phyloP scores from a whole-genome alignment of 2,113 vertebrate species.

The Melanostigma gelatinosum region DNA sequence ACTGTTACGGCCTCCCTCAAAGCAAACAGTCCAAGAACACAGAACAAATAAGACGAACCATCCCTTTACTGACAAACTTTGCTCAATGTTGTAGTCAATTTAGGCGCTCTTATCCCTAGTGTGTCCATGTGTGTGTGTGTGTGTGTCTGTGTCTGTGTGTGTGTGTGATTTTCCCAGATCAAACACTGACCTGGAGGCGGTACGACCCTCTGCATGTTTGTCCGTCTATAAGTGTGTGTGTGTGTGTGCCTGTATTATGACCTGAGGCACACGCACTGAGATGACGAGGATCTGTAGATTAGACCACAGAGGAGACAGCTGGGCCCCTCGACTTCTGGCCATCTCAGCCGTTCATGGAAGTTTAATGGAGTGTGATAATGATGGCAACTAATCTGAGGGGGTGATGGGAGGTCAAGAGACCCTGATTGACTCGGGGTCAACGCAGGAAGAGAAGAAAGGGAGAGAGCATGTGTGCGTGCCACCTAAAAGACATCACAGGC shows the following conservation, averaged over 20 bases:
- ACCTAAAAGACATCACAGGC: slow-evolving; percentile 6
- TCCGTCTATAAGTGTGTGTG: slow-evolving; percentile 10
- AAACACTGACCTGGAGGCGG: background rate
- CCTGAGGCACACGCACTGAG: slow-evolving; percentile 5
- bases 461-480: slow-evolving; percentile 1
- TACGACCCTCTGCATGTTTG: slow-evolving; percentile 12
- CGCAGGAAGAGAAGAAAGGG: slow-evolving; percentile 16
- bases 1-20: background rate
- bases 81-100: slow-evolving; percentile 8
- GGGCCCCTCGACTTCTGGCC: slow-evolving; percentile 52
- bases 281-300: slow-evolving; percentile 50
- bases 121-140: slow-evolving; percentile 18
- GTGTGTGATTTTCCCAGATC: background rate
- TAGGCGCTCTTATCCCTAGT: background rate
- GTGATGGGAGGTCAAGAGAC: slow-evolving; percentile 64
- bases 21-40: slow-evolving; percentile 1
- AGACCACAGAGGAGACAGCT: slow-evolving; percentile 62
- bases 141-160: background rate
- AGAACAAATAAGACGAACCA: slow-evolving; percentile 12
- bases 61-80: background rate
- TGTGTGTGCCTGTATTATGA: slow-evolving; percentile 16
- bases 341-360: slow-evolving; percentile 37
- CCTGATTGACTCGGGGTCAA: slow-evolving; percentile 54
- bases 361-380: slow-evolving; percentile 73
- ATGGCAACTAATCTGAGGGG: slow-evolving; percentile 57